phyloP scores from a whole-genome alignment of 2,113 vertebrate species.

The Seriola dumerili region DNA sequence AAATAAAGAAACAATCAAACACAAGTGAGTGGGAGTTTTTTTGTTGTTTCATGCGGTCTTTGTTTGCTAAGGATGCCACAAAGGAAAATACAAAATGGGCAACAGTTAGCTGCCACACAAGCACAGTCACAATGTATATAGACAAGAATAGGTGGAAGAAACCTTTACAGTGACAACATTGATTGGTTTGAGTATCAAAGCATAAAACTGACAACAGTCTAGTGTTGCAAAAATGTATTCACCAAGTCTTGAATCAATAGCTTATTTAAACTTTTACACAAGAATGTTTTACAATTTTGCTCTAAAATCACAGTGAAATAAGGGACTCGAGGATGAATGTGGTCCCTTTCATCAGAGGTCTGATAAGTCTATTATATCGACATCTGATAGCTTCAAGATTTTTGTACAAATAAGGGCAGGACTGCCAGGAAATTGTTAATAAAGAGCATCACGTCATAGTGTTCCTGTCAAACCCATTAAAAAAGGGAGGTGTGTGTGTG shows the following conservation, averaged over 20 bases:
- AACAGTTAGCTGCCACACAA: background rate
- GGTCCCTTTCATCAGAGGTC: background rate
- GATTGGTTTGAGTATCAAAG: background rate
- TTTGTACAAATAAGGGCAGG: background rate
- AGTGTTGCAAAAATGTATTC: background rate
- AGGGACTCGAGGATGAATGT: background rate
- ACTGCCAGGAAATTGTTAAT: background rate
- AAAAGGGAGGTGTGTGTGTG: background rate
- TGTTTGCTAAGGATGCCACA: background rate
- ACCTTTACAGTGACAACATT: background rate
- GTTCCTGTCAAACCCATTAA: background rate
- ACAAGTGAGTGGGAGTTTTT: slow-evolving; percentile 27
- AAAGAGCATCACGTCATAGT: background rate
- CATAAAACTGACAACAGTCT: background rate
- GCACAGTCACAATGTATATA: background rate
- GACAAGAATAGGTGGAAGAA: background rate
- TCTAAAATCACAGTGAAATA: background rate
- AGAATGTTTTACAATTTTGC: background rate
- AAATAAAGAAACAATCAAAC: slow-evolving; percentile 45
- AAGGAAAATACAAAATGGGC: background rate
- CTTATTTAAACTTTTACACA: background rate
- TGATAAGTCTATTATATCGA: background rate
- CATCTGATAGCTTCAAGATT: background rate
- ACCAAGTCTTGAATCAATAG: background rate
- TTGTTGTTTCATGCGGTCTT: slow-evolving; percentile 9